Evolutionary conservation across 2,888 invertebrate genomes (phyloP), one percentile per base, ranked within the genome.

Genomic region (Oscheius sp.): DNA sequence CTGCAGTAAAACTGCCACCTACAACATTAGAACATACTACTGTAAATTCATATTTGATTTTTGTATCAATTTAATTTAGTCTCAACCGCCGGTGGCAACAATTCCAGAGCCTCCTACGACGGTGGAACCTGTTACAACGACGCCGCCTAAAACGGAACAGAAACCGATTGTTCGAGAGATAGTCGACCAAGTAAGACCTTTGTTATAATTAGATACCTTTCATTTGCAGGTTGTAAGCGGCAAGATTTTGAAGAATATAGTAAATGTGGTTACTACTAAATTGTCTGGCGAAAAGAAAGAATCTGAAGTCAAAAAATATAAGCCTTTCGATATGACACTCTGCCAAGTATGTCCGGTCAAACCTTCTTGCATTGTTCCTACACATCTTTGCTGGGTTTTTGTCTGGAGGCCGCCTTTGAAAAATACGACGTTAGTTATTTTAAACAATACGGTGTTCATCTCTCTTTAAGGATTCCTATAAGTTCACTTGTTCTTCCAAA

Each of bases 381-480:
- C 66, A 18, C 72, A 72, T 45, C 66, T 72, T 21, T 72, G 72
- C 55, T 72, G 72, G 72, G 72, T 72, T n/a, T 72, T 72, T 45
- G 58, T 72, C 2, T 72, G 72, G 72, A 56, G 56, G 55, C 72
- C 72, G 41, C 43, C 66, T 25, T 16, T 41, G 13, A 41, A 18
- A 27, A 58, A 55, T 41, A 18, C 25, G 6, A 55, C 58, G 69
- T 69, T 12, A 9, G 69, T 55, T 29, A 9, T n/a, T 7, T 46
- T 46, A 21, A n/a, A 46, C 49, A 12, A 5, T 21, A 16, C 3
- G 2, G 43, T 16, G 12, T 27, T 18, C 2, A 52, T 64, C 35
- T 41, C 16, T 29, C 13, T 29, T 29, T 55, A 16, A 69, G 69
- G 13, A 45, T 27, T 29, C 56, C 43, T 41, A 25, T 25, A 6